Conservation (phyloP, 2,797 vertebrate genomes). For the Euphonia xanthogaster region DNA sequence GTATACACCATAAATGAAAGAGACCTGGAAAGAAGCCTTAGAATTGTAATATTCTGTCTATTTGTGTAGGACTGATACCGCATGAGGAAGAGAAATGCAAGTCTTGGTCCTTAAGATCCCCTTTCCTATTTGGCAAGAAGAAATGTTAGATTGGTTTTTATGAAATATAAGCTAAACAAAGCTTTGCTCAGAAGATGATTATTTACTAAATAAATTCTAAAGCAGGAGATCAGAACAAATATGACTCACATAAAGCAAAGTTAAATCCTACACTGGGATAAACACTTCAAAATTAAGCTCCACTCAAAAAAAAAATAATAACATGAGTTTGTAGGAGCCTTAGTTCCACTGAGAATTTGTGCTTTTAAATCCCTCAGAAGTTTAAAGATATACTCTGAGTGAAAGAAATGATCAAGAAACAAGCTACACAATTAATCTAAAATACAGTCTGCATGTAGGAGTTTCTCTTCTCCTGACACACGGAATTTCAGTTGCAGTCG, state of each 20-base stretch:
- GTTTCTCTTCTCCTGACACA: slow-evolving; percentile 19
- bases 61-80: neutral
- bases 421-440: neutral
- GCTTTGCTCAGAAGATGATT: neutral
- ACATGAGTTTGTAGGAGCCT: neutral
- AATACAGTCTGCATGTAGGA: slow-evolving; percentile 14
- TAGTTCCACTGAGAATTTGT: neutral
- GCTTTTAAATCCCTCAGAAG: neutral
- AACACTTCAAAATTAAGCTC: neutral
- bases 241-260: neutral
- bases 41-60: neutral
- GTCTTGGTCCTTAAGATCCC: neutral
- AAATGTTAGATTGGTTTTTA: neutral
- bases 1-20: neutral
- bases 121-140: neutral
- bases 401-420: neutral
- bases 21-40: neutral
- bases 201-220: slow-evolving; percentile 40
- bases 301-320: neutral
- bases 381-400: neutral
- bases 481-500: neutral
- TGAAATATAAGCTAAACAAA: slow-evolving; percentile 18
- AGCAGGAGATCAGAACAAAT: neutral
- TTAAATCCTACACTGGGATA: slow-evolving; percentile 2
- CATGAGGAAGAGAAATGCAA: neutral